Evolutionary conservation across 2,797 vertebrate genomes (phyloP).

Genomic region (Intellagama lesueurii): DNA sequence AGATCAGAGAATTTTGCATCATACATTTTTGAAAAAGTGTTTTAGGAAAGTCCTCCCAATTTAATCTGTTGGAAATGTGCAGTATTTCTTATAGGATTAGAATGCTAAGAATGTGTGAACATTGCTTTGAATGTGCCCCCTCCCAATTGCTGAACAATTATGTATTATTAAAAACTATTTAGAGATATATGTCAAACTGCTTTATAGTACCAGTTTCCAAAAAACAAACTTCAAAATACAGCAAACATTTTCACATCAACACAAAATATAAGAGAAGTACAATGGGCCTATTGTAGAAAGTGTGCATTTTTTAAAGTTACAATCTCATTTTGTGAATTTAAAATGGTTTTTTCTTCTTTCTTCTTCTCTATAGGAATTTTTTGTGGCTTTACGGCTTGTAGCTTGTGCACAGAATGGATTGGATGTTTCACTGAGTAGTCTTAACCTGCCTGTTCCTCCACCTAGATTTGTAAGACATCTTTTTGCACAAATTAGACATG

Average conservation of each 20-base stretch:
- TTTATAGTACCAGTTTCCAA: background rate
- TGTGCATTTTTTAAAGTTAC: background rate
- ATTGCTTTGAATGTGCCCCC: background rate
- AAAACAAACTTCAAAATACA: background rate
- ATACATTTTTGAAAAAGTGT: background rate
- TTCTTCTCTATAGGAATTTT: slow-evolving; percentile 89
- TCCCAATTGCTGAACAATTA: background rate
- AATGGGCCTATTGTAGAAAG: background rate
- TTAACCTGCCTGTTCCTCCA: slow-evolving; percentile 89
- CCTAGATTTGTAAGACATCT: slow-evolving; percentile 95
- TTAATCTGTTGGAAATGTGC: slow-evolving; percentile 5
- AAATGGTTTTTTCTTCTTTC: background rate
- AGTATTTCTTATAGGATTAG: background rate
- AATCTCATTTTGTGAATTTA: background rate
- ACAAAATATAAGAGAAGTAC: background rate
- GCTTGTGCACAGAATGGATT: slow-evolving; percentile 98
- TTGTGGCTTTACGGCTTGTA: slow-evolving; percentile 93
- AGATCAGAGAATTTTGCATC: background rate
- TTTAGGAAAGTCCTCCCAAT: background rate
- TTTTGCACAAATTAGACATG: background rate
- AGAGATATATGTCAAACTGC: background rate
- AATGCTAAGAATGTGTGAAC: background rate
- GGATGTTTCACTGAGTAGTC: slow-evolving; percentile 91
- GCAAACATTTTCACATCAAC: background rate
- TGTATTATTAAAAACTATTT: slow-evolving; percentile 2